Percentiles rank a stretch among this genome's conserved stretches.
Evolutionary conservation across 2,113 vertebrate species (phyloP).

Genomic region (Cyprinus carpio): DNA sequence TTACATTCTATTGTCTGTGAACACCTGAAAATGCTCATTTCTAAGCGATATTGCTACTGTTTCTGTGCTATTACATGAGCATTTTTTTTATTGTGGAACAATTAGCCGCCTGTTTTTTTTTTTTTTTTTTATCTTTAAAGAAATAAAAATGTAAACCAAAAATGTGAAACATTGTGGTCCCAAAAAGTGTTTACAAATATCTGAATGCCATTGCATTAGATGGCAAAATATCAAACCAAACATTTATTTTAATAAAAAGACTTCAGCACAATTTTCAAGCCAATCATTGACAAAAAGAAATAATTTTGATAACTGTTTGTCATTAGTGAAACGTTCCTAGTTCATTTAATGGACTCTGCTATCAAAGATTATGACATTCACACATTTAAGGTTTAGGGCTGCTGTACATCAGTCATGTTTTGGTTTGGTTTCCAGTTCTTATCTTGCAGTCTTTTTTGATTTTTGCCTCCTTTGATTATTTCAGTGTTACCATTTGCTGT

Average conservation of each 20-base stretch:
- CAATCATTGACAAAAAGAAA: neutral
- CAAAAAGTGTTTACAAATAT: neutral
- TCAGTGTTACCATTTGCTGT: no score
- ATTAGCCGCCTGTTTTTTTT: neutral
- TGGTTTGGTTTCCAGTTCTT: no score
- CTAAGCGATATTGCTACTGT: neutral
- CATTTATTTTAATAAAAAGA: neutral
- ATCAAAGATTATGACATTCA: neutral
- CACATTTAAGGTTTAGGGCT: neutral
- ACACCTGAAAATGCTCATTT: neutral
- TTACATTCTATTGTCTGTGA: neutral
- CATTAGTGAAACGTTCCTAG: no score
- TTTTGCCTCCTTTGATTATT: no score
- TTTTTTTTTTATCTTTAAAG: neutral
- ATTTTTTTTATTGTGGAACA: neutral
- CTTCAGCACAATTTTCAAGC: neutral
- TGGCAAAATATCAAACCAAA: neutral
- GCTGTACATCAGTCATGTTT: neutral
- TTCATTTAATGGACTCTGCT: neutral
- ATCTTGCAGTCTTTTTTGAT: no score
- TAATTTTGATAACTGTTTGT: no score
- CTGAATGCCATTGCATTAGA: neutral
- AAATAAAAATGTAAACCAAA: neutral
- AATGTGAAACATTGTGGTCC: neutral
- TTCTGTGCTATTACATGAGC: neutral